Percentiles rank a stretch among this genome's conserved stretches.
Conservation (phyloP, 2,797 vertebrate species). For the Rhodeus uyekii region DNA sequence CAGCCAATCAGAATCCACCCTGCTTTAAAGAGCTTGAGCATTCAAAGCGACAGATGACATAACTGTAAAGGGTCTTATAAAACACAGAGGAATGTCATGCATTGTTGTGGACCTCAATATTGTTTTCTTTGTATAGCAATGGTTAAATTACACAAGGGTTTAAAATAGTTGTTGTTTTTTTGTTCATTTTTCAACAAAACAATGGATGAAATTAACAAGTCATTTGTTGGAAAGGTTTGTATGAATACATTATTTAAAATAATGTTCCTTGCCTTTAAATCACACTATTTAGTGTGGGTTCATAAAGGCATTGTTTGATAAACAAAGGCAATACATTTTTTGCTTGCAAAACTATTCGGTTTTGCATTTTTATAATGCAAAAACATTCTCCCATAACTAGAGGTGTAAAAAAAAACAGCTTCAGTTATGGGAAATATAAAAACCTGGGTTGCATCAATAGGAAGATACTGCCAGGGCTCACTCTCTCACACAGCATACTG, state of each 20-base stretch:
- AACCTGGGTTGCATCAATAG: constrained; percentile 15
- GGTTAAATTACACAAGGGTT: background rate
- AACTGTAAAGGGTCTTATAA: too few species aligned
- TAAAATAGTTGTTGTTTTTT: too few species aligned
- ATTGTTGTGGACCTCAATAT: background rate
- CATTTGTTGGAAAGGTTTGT: too few species aligned
- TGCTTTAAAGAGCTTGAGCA: too few species aligned
- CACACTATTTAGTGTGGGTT: background rate
- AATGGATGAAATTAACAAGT: too few species aligned
- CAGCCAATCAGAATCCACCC: too few species aligned
- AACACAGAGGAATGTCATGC: too few species aligned
- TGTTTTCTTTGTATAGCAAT: background rate
- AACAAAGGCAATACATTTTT: background rate
- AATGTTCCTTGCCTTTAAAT: background rate
- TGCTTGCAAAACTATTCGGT: background rate
- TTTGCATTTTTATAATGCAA: background rate
- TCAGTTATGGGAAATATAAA: background rate
- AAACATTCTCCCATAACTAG: background rate
- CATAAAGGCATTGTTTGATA: background rate
- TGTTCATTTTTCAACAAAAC: too few species aligned
- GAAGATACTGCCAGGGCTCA: background rate
- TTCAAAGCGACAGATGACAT: too few species aligned
- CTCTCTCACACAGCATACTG: background rate
- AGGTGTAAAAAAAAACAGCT: background rate
- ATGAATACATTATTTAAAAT: too few species aligned